Evolutionary conservation across 2,113 vertebrate species (phyloP).

Genomic region (Otus sunia): DNA sequence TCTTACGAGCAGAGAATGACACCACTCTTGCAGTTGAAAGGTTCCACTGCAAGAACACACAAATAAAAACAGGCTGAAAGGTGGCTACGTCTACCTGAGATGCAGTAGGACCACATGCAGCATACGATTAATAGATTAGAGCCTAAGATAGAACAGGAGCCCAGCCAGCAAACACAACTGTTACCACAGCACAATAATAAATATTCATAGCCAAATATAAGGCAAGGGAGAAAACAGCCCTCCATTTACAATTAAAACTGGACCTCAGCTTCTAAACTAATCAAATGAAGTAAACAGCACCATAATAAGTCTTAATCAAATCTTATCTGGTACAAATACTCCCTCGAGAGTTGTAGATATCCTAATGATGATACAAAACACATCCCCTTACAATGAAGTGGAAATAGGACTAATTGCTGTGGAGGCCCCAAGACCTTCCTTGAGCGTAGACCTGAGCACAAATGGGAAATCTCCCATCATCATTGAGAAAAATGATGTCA

Average conservation of each 20-base stretch:
- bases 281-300: neutral
- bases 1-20: neutral
- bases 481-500: neutral
- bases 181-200: neutral
- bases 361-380: neutral
- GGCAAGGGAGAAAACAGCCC: neutral
- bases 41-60: neutral
- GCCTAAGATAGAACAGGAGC: neutral
- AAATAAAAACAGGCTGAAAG: neutral
- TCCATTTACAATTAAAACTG: neutral
- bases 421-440: neutral
- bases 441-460: neutral
- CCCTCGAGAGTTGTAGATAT: neutral
- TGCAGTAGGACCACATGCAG: neutral
- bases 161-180: neutral
- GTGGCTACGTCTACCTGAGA: neutral
- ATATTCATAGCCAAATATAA: neutral
- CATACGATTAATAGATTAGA: neutral
- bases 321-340: neutral
- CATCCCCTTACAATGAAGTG: neutral
- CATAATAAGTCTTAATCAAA: conserved; percentile 10
- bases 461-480: neutral
- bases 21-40: neutral
- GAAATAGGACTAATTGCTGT: conserved; percentile 8
- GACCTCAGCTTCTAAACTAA: conserved; percentile 1